Evolutionary conservation across 2,113 vertebrate species (phyloP), one percentile per base, ranked within the genome.

Genomic region (Amphiprion ocellaris): DNA sequence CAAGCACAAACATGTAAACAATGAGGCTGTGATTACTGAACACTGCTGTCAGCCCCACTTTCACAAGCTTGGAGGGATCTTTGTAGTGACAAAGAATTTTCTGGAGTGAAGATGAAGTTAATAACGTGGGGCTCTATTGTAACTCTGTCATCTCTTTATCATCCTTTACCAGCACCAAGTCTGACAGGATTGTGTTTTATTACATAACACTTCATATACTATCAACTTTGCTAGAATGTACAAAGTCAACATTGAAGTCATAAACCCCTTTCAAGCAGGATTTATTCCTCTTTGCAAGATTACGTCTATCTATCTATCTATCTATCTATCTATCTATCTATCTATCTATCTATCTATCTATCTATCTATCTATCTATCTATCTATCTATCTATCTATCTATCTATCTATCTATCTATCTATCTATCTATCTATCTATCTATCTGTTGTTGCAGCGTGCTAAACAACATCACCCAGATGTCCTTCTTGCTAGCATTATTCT

Each of bases 11-110:
- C 52, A 53, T 10, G 8, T 16, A 63, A 53, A 77, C 54, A 69
- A 50, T 54, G 41, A 66, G 44, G 39, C 54, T 69, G 67, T 49
- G 47, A 69, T 77, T 59, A 44, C 17, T 74, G 21, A 77, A 50
- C 37, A 47, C 10, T 23, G 59, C 64, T 66, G 81, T 77, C 77
- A 81, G 69, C 33, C 58, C 49, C 69, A 28, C 54, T 50, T 67
- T 61, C 68, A 79, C n/a, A 24, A 68, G 61, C 61, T 68, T 53
- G 0, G 26, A 17, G 14, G 62, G 26, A 65, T 55, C 61, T 84
- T 23, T 69, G 37, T 53, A 24, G 9, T 53, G 67, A 79, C 70
- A 87, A 68, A 65, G 77, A 61, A 21, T 81, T 33, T 70, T 78
- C 44, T 67, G 33, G 21, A 49, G 26, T 16, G 44, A 63, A 47